These are phyloP conservation scores for Rhimphoctona megacephalus DNA, from an alignment of 2,888 invertebrate genomes.

Conservation along the genomic window DNA sequence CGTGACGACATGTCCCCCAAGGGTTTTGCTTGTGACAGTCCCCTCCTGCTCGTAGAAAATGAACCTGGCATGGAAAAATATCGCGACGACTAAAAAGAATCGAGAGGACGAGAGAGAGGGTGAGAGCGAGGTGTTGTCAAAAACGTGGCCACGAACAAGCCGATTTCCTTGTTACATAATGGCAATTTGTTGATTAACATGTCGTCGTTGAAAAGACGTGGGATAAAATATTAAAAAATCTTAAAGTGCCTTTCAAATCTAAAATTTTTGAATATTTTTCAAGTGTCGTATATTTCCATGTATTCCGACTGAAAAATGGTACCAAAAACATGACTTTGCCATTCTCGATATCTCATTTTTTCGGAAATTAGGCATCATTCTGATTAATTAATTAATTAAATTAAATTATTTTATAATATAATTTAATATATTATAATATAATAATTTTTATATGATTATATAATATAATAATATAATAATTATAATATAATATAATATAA, in stretches of 20 bases:
- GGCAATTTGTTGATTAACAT: background rate
- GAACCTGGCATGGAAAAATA: slow-evolving; percentile 58
- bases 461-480: no score
- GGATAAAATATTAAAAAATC: background rate
- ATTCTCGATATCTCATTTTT: background rate
- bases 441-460: no score
- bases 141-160: slow-evolving; percentile 39
- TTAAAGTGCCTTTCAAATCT: no score
- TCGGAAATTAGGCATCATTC: no score
- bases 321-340: no score
- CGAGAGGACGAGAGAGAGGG: background rate
- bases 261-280: no score
- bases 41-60: slow-evolving; percentile 4
- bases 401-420: no score
- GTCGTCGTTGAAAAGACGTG: background rate
- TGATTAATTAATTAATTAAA: no score
- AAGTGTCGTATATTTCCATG: no score
- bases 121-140: slow-evolving; percentile 36
- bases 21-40: slow-evolving; percentile 27
- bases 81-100: background rate
- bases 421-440: no score
- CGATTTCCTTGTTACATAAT: slow-evolving; percentile 10
- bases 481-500: no score
- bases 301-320: no score
- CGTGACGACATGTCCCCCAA: slow-evolving; percentile 64